Conservation (phyloP, 2,797 vertebrate species). For the Dendrocincla fuliginosa region DNA sequence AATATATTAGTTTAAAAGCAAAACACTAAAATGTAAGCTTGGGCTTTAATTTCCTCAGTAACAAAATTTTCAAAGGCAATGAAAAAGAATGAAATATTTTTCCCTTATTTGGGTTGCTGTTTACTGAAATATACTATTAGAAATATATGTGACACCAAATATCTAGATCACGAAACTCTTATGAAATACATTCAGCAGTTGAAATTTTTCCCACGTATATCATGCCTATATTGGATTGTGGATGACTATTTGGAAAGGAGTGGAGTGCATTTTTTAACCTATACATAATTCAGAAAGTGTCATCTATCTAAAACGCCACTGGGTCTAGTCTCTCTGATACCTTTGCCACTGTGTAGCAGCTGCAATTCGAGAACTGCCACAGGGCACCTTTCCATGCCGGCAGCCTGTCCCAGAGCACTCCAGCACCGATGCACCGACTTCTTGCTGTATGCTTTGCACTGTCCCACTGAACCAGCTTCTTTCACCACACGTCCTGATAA, state of each 20-base stretch:
- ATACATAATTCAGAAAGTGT: not conserved
- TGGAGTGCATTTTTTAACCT: not conserved
- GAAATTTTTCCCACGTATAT: not conserved
- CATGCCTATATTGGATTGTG: not conserved
- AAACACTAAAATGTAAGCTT: not conserved
- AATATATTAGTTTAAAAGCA: not conserved
- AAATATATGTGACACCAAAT: not conserved
- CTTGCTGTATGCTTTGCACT: accelerated
- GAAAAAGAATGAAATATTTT: not conserved
- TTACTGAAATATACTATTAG: not conserved
- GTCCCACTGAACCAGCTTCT: accelerated
- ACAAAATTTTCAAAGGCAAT: not conserved
- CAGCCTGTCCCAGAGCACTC: not conserved
- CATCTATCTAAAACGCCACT: not conserved
- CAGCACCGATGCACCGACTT: accelerated
- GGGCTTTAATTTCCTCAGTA: not conserved
- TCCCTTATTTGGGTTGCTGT: not conserved
- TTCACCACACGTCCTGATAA: accelerated
- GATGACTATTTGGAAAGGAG: not conserved
- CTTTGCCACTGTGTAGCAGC: not conserved
- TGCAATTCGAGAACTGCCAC: not conserved
- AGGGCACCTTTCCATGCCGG: not conserved
- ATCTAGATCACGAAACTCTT: not conserved
- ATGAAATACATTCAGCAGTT: not conserved
- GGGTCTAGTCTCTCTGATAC: not conserved